Conservation (phyloP, 2,113 vertebrate genomes). For the Cervus canadensis region DNA sequence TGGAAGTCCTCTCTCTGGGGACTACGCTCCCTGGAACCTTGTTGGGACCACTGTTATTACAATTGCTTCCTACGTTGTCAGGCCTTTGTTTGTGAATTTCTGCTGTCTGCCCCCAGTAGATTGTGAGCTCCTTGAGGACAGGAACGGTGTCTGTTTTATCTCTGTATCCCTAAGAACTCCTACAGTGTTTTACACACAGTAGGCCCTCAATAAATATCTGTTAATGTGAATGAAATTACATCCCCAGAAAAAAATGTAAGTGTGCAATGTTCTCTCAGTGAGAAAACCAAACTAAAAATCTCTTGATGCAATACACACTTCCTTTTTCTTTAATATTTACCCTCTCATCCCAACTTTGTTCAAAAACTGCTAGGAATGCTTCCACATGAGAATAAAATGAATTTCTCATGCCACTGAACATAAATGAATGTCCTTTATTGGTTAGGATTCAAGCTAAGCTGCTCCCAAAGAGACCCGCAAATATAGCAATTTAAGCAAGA, state of each 20-base stretch:
- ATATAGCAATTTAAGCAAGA: not conserved
- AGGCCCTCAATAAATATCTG: not conserved
- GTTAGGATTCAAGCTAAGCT: not conserved
- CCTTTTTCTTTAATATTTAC: not conserved
- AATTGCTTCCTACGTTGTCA: not conserved
- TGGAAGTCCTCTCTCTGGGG: not conserved
- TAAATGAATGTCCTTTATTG: not conserved
- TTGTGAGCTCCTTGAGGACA: constrained; percentile 22
- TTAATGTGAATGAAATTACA: not conserved
- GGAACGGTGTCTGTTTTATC: not conserved
- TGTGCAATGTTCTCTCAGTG: not conserved
- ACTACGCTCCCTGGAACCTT: not conserved
- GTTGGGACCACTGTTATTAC: not conserved
- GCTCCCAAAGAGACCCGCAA: not conserved
- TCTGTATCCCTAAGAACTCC: not conserved
- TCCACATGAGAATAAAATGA: not conserved
- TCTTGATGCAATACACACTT: not conserved
- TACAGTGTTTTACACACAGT: not conserved
- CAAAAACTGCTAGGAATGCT: not conserved
- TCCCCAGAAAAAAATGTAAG: not conserved
- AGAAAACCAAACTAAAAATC: constrained; percentile 19
- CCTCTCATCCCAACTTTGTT: not conserved
- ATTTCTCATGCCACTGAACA: not conserved
- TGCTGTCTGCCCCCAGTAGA: not conserved
- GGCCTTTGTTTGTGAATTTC: not conserved